These are phyloP conservation scores for Centrocercus urophasianus DNA, from an alignment of 2,113 vertebrate species.

Conservation along the genomic window DNA sequence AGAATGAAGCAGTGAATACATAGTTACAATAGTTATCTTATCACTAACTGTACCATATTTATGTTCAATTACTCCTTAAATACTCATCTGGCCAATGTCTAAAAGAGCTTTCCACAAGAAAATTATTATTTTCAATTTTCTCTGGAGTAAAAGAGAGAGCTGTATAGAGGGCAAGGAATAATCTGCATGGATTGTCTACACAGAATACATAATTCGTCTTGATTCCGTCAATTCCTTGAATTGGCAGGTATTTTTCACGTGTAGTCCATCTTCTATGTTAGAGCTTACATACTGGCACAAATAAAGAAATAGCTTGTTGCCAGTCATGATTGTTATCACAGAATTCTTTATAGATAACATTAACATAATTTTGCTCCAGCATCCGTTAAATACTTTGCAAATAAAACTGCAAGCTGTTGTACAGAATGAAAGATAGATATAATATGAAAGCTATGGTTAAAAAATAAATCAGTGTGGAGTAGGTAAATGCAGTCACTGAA, in stretches of 20 bases:
- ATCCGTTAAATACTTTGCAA: background rate
- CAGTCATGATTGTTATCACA: background rate
- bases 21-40: background rate
- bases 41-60: background rate
- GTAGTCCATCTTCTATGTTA: background rate
- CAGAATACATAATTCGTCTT: background rate
- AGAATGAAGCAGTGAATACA: background rate
- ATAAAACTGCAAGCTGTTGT: background rate
- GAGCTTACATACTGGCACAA: background rate
- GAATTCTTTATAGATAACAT: background rate
- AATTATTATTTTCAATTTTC: background rate
- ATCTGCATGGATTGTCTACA: rapidly evolving
- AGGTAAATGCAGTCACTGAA: background rate
- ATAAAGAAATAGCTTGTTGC: background rate
- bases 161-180: background rate
- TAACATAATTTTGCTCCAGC: background rate
- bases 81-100: background rate
- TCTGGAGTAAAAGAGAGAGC: background rate
- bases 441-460: background rate
- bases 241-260: rapidly evolving
- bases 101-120: background rate
- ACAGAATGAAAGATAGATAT: background rate
- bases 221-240: background rate
- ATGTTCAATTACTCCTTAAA: background rate
- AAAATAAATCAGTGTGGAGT: background rate